Conservation (phyloP, 2,113 vertebrate species). For the Ploceus nigricollis region DNA sequence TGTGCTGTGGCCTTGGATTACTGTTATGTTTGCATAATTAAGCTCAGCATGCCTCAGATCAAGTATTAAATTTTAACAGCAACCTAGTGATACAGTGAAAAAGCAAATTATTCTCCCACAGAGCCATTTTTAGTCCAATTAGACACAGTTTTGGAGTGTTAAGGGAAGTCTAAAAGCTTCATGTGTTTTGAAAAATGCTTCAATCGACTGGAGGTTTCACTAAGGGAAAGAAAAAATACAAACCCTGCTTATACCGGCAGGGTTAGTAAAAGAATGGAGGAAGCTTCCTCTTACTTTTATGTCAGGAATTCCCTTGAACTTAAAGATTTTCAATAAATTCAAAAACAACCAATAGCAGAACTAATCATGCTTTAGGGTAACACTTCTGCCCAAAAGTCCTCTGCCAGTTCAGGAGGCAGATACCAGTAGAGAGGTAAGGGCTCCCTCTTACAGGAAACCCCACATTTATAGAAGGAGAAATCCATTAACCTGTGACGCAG, state of each 20-base stretch:
- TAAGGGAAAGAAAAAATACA: not conserved
- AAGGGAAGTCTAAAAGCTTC: not conserved
- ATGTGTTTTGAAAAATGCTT: not conserved
- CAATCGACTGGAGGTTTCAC: not conserved
- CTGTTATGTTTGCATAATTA: not conserved
- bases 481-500: not conserved
- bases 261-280: not conserved
- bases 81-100: not conserved
- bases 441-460: not conserved
- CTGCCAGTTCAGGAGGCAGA: not conserved
- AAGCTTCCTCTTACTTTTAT: not conserved
- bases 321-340: not conserved
- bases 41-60: not conserved
- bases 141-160: not conserved
- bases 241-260: not conserved
- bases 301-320: not conserved
- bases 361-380: not conserved
- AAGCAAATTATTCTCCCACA: not conserved
- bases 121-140: not conserved
- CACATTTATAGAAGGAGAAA: not conserved
- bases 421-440: not conserved
- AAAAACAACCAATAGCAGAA: not conserved
- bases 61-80: not conserved
- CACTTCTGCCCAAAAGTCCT: not conserved
- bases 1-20: not conserved